phyloP scores from a whole-genome alignment of 1,140 invertebrate species.

The Saccostrea glomerata region DNA sequence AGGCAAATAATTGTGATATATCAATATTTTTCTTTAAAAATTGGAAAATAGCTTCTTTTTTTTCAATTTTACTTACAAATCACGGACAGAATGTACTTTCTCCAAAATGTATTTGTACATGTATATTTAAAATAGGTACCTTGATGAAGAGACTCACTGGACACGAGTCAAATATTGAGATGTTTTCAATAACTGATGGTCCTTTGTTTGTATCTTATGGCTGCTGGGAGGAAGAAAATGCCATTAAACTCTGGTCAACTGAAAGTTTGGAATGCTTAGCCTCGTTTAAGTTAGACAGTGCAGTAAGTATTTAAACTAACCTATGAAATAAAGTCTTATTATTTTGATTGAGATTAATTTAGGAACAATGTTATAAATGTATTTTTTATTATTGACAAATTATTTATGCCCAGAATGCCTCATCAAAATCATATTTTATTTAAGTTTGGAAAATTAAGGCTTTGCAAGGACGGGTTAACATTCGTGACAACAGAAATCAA shows the following conservation, averaged over 20 bases:
- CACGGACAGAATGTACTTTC: not conserved
- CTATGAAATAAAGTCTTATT: not conserved
- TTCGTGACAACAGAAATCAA: slow-evolving; percentile 28
- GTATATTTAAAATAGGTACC: not conserved
- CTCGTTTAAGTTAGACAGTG: slow-evolving; percentile 48
- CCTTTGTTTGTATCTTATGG: slow-evolving; percentile 48
- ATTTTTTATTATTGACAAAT: not conserved
- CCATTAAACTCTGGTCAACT: slow-evolving; percentile 44
- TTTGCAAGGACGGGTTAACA: slow-evolving; percentile 5
- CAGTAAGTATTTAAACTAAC: slow-evolving; percentile 18
- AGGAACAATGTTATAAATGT: no score
- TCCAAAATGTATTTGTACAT: no score
- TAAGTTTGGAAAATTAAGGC: slow-evolving; percentile 11
- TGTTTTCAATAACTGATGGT: slow-evolving; percentile 21
- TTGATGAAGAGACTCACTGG: slow-evolving; percentile 41
- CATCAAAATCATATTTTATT: not conserved
- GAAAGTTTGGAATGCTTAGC: slow-evolving; percentile 46
- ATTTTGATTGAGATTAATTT: not conserved
- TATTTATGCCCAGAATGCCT: not conserved
- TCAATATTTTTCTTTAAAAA: no score
- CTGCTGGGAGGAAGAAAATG: slow-evolving; percentile 50
- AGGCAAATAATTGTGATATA: not conserved
- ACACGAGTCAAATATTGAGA: slow-evolving; percentile 40
- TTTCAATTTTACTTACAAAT: not conserved
- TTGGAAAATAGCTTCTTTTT: not conserved